Evolutionary conservation across 2,888 invertebrate genomes (phyloP), one percentile per base, ranked within the genome.

Genomic region (Lasioglossum malachurum): DNA sequence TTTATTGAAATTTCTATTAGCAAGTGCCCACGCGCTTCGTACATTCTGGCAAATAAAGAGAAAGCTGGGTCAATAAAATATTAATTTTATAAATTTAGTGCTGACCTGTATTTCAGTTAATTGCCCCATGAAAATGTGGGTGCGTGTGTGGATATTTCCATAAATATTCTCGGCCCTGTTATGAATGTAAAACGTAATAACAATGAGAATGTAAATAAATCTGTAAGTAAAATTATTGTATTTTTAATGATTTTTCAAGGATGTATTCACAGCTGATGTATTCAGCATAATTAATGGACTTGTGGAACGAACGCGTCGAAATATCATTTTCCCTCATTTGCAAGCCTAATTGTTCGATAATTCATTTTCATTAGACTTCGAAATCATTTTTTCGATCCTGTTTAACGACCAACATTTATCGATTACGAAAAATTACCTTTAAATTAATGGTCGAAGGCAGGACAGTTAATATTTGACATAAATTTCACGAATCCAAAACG

Each of bases 401-500:
- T 73, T 49, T n/a, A 57, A 31, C n/a, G 41, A 19, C 0, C 19
- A 53, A 78, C 23, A 44, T 53, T 35, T 69, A 4, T 19, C 12
- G 14, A 16, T 53, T 53, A 53, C 10, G 23, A 23, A n/a, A 10
- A 3, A 69, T 35, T 31, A n/a, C 49, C n/a, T 23, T 57, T 73
- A 49, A 60, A 64, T 73, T 8, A n/a, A 14, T 73, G 64, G 44
- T 82, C 31, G 27, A 73, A 38, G 41, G 44, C 35, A 16, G 10
- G 1, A 75, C 10, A 60, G 27, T 75, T 57, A 60, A 75, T 27
- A 49, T 41, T n/a, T 16, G 44, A 44, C 49, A 35, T 38, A 4
- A 71, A n/a, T 46, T 27, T 73, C 72, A 27, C 14, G 23, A 81
- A 73, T 74, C 49, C 31, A 31, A 41, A 64, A 31, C 16, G 27